phyloP scores from a whole-genome alignment of 2,797 vertebrate genomes.

The Dipus sagitta region DNA sequence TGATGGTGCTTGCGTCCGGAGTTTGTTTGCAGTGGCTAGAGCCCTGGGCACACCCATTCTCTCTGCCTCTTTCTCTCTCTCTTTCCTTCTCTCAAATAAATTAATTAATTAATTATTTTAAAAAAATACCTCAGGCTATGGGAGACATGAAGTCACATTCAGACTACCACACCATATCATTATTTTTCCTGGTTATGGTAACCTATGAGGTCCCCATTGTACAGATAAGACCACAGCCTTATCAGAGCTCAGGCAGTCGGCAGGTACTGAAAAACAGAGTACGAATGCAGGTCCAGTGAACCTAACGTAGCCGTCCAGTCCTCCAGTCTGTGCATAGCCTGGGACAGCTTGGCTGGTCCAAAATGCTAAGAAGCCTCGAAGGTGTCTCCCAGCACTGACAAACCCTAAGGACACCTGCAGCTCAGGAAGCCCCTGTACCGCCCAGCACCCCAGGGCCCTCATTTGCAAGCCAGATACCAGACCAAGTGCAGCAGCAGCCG shows the following conservation, averaged over 20 bases:
- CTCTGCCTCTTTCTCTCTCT: too few relatives aligned
- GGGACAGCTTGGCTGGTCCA: background rate
- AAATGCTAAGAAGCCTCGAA: background rate
- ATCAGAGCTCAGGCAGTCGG: background rate
- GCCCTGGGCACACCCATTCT: too few relatives aligned
- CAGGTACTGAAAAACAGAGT: background rate
- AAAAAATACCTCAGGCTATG: too few relatives aligned
- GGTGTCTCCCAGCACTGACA: background rate
- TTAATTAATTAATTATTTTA: too few relatives aligned
- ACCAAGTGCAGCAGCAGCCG: background rate
- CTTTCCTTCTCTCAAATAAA: too few relatives aligned
- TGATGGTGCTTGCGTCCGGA: too few relatives aligned
- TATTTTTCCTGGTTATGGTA: background rate
- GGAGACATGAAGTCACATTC: too few relatives aligned
- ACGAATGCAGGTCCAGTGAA: background rate
- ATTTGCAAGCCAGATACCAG: slow-evolving; percentile 75
- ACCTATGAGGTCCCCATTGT: background rate
- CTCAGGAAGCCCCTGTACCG: background rate
- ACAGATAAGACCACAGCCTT: background rate
- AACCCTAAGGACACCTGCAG: accelerated
- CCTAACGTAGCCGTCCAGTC: background rate
- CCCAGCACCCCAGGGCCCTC: background rate
- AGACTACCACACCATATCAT: too few relatives aligned
- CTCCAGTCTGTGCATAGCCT: background rate
- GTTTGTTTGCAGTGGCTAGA: too few relatives aligned